Conservation (phyloP, 2,888 invertebrate species). For the Melanostoma mellinum region DNA sequence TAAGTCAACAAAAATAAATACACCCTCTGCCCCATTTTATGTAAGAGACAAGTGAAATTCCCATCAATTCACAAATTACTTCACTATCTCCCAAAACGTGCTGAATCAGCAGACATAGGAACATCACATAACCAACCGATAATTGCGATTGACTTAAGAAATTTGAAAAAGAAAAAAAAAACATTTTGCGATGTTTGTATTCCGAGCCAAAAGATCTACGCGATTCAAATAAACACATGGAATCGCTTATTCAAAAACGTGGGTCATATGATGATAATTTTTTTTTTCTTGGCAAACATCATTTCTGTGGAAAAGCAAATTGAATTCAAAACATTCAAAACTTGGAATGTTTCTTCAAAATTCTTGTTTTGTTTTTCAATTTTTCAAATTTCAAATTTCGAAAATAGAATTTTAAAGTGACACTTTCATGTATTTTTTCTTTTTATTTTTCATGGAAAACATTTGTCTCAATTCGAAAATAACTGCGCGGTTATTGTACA, state of each 20-base stretch:
- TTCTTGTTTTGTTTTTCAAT: background rate
- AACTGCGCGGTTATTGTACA: no score
- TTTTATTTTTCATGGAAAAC: background rate
- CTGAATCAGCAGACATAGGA: constrained; percentile 5
- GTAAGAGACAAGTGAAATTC: background rate
- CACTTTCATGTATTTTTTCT: background rate
- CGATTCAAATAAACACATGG: constrained; percentile 5
- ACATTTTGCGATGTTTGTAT: constrained; percentile 33
- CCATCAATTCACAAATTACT: constrained; percentile 15
- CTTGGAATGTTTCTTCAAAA: background rate
- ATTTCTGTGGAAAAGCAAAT: constrained; percentile 45
- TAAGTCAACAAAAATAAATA: constrained; percentile 1
- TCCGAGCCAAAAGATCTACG: constrained; percentile 19
- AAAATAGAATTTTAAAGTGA: background rate
- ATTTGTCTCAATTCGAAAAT: background rate
- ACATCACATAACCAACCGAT: constrained; percentile 20
- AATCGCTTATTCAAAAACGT: background rate
- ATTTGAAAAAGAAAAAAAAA: background rate
- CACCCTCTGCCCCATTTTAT: background rate
- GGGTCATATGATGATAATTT: constrained; percentile 8
- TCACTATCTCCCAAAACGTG: background rate
- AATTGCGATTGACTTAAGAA: constrained; percentile 13
- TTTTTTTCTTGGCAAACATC: constrained; percentile 44
- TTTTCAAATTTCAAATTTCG: no score
- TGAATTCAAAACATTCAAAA: constrained; percentile 27